Conservation (phyloP, 1,140 invertebrate genomes). For the Dufourea novaeangliae region DNA sequence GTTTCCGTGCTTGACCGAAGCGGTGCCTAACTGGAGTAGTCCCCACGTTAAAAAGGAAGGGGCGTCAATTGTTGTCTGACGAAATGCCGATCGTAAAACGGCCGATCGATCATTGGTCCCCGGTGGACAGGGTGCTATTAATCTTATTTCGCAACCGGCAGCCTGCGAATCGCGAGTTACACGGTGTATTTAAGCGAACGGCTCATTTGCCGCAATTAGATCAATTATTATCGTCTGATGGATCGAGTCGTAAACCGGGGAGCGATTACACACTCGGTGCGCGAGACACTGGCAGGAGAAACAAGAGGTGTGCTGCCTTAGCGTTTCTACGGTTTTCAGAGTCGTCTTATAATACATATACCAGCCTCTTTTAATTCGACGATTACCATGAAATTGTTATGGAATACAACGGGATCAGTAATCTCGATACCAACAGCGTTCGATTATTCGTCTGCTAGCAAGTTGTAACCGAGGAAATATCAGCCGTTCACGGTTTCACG, state of each 20-base stretch:
- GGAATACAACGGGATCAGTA: too few relatives aligned
- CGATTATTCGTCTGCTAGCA: background rate
- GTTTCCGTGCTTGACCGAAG: background rate
- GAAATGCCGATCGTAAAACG: slow-evolving; percentile 21
- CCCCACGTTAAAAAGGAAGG: slow-evolving; percentile 11
- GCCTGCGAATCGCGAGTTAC: slow-evolving; percentile 28
- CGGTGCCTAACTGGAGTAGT: too few relatives aligned
- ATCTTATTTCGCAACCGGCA: slow-evolving; percentile 31
- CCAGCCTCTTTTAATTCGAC: background rate
- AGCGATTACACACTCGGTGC: background rate
- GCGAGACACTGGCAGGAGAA: background rate
- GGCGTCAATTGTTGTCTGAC: slow-evolving; percentile 23
- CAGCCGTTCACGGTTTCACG: background rate
- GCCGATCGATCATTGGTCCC: slow-evolving; percentile 36
- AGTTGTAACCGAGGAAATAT: background rate
- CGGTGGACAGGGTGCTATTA: slow-evolving; percentile 1
- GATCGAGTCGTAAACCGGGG: slow-evolving; percentile 36
- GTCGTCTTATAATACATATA: too few relatives aligned
- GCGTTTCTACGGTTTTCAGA: background rate
- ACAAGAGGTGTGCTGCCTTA: background rate
- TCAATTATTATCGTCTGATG: slow-evolving; percentile 57
- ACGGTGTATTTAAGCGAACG: slow-evolving; percentile 31
- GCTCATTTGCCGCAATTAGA: slow-evolving; percentile 55
- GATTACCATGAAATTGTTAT: too few relatives aligned
- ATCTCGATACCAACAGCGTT: too few relatives aligned